Conservation (phyloP, 1,140 invertebrate species). For the Uloborus diversus region DNA sequence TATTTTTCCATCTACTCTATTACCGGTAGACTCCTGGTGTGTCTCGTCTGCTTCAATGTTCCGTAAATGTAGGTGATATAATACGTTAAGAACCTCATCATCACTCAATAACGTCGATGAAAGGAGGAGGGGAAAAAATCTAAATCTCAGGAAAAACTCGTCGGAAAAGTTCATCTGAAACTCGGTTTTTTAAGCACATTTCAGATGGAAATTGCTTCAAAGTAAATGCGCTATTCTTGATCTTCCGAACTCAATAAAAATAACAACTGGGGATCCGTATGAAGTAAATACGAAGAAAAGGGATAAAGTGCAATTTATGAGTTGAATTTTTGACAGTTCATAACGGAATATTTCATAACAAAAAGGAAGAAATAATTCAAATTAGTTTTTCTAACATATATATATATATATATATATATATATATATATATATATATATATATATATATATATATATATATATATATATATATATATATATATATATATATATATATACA, state of each 20-base stretch:
- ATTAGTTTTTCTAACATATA: too few species aligned
- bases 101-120: constrained; percentile 42
- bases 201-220: constrained; percentile 42
- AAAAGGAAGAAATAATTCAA: too few species aligned
- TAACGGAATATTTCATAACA: too few species aligned
- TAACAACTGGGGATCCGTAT: too few species aligned
- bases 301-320: too few species aligned
- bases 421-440: too few species aligned
- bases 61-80: constrained; percentile 33
- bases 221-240: constrained; percentile 24
- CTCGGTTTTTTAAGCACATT: constrained; percentile 1
- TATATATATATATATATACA: too few species aligned
- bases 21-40: constrained; percentile 9
- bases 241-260: not conserved
- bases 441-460: too few species aligned
- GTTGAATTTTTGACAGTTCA: too few species aligned
- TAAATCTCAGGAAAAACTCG: constrained; percentile 27
- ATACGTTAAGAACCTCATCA: constrained; percentile 33
- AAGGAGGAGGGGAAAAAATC: constrained; percentile 16
- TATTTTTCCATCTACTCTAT: constrained; percentile 2
- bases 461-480: too few species aligned
- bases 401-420: too few species aligned
- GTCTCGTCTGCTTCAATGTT: constrained; percentile 25
- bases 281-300: too few species aligned
- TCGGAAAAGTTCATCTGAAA: constrained; percentile 36